Evolutionary conservation across 2,888 invertebrate genomes (phyloP), one percentile per base, ranked within the genome.

Genomic region (Perizoma affinitatum): DNA sequence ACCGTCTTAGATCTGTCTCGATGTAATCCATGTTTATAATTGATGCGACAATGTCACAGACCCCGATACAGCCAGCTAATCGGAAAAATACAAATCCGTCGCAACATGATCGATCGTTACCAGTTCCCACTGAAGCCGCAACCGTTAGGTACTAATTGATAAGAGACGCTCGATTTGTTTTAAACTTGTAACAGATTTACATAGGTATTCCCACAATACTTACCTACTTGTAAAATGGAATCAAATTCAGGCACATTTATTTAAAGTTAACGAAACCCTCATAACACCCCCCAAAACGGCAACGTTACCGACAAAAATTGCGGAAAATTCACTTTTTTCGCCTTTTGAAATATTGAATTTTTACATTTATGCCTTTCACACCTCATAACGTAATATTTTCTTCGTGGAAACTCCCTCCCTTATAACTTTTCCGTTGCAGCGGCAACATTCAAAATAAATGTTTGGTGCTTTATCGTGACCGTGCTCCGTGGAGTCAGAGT

Each of bases 301-400:
- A 80, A 77, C 83, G 82, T 82, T 77, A 80, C 75, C 75, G 77
- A 74, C 79, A 78, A 76, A 83, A 87, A 88, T 86, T 83, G 84
- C 77, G 79, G 80, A 82, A 84, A 89, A 87, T 85, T 84, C 71
- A 80, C 82, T 83, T 80, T 83, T 80, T 85, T 79, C 74, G 74
- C 79, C 71, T 79, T 67, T 77, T 86, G 86, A 88, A 90, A 90
- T 90, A 90, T 92, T 90, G 89, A 90, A 88, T 90, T 89, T 90
- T 90, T 90, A 91, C 90, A 90, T 91, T 90, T 89, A 91, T 91
- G 88, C 85, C 83, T 88, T 91, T 91, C 83, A 91, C 92, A 91
- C 90, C 90, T 91, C 92, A 92, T 91, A 90, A 90, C 90, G 90
- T 90, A 90, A 91, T 91, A 90, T 90, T 88, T 68, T 91, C 87